Conservation (phyloP, 2,797 vertebrate genomes). For the Parambassis ranga region DNA sequence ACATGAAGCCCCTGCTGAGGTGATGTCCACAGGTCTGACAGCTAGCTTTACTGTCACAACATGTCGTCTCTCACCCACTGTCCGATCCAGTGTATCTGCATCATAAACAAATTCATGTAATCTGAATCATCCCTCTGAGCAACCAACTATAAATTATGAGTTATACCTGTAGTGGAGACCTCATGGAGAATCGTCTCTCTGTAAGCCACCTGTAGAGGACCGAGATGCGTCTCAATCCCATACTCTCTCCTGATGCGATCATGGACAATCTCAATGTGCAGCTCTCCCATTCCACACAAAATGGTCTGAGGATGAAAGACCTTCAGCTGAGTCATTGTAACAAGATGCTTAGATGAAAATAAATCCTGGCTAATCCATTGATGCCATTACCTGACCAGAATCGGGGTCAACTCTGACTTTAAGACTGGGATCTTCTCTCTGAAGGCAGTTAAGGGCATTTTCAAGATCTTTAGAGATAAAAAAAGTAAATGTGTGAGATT, state of each 20-base stretch:
- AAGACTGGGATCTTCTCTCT: conserved; percentile 97
- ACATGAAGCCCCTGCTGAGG: conserved; percentile 41
- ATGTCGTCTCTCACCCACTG: conserved; percentile 87
- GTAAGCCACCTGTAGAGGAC: conserved; percentile 95
- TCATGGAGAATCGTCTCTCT: conserved; percentile 88
- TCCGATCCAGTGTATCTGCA: conserved; percentile 89
- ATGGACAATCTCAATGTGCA: conserved; percentile 97
- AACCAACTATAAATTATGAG: neutral
- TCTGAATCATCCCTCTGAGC: neutral
- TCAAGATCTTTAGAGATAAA: conserved; percentile 84
- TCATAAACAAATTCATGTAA: neutral
- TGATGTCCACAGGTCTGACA: conserved; percentile 72
- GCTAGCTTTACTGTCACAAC: conserved; percentile 81
- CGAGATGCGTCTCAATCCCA: conserved; percentile 90
- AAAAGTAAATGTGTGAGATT: neutral
- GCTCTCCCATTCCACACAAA: conserved; percentile 96
- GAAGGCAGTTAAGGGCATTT: conserved; percentile 88
- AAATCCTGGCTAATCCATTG: neutral
- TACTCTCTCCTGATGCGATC: conserved; percentile 94
- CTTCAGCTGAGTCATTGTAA: neutral
- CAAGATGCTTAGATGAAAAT: neutral
- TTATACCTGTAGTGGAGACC: conserved; percentile 80
- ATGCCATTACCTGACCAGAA: conserved; percentile 88
- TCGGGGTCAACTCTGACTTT: conserved; percentile 92
- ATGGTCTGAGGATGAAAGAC: conserved; percentile 80